phyloP scores from a whole-genome alignment of 2,113 vertebrate genomes.

The Isurus oxyrinchus region DNA sequence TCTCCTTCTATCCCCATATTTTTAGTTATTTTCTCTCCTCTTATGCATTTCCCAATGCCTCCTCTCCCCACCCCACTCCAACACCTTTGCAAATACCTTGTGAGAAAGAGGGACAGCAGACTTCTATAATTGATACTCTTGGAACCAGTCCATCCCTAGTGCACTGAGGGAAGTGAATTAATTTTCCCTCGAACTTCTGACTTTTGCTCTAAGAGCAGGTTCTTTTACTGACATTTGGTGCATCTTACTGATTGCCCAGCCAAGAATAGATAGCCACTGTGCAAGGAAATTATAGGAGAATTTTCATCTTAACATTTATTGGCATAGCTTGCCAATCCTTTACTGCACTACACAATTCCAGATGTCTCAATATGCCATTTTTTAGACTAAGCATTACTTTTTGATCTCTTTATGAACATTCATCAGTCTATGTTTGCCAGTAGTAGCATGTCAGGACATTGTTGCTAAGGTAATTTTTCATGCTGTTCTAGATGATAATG shows the following conservation, averaged over 20 bases:
- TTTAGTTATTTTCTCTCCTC: neutral
- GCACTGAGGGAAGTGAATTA: neutral
- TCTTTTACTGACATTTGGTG: neutral
- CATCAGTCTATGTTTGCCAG: neutral
- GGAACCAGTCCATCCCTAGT: neutral
- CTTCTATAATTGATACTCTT: neutral
- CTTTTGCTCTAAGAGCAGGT: neutral
- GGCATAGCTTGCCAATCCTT: neutral
- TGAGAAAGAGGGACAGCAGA: neutral
- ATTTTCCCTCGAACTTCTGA: neutral
- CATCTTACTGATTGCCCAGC: neutral
- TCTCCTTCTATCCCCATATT: neutral
- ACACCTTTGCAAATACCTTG: neutral
- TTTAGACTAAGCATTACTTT: neutral
- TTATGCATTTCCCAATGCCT: neutral
- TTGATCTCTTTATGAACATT: slow-evolving; percentile 20
- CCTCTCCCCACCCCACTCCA: neutral
- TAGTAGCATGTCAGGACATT: neutral
- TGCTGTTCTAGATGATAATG: neutral
- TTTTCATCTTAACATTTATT: neutral
- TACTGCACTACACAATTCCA: neutral
- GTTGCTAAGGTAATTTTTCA: slow-evolving; percentile 9
- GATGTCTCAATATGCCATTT: neutral
- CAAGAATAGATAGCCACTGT: neutral
- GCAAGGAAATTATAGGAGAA: neutral